These are phyloP conservation scores for Urocitellus parryii DNA, from an alignment of 2,113 vertebrate genomes.

Conservation along the genomic window DNA sequence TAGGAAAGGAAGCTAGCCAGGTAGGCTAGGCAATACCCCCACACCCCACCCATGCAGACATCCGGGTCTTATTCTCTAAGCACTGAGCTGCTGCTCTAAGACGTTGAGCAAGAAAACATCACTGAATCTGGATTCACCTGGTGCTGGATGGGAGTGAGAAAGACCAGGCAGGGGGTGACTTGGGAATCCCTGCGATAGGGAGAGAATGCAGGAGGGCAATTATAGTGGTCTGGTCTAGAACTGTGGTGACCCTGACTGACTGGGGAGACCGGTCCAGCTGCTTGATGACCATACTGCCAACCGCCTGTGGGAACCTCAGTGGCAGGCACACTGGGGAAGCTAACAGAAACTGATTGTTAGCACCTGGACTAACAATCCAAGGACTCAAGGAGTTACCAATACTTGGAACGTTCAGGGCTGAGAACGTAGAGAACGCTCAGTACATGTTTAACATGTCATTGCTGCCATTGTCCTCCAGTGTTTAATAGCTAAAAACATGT, in stretches of 20 bases:
- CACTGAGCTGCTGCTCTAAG: not conserved
- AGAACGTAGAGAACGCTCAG: not conserved
- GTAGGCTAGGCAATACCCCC: too few species aligned
- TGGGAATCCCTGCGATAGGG: not conserved
- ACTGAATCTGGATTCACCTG: not conserved
- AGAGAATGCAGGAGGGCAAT: not conserved
- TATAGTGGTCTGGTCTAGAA: not conserved
- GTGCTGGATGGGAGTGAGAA: not conserved
- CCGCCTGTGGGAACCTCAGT: not conserved
- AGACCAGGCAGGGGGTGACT: not conserved
- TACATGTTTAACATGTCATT: too few species aligned
- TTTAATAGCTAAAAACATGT: not conserved
- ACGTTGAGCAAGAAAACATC: not conserved
- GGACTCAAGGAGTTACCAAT: not conserved
- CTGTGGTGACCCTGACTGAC: too few species aligned
- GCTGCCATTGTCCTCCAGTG: not conserved
- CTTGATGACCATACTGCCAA: fast-evolving
- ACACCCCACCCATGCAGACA: fast-evolving
- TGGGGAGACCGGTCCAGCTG: not conserved
- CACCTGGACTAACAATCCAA: not conserved
- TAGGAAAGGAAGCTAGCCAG: not conserved
- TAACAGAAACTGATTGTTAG: fast-evolving
- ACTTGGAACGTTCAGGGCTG: not conserved
- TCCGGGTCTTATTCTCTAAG: not conserved
- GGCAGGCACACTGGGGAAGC: fast-evolving